Percentiles rank a stretch among this genome's conserved stretches.
Conservation (phyloP, 2,797 vertebrate species). For the Eospalax fontanierii region DNA sequence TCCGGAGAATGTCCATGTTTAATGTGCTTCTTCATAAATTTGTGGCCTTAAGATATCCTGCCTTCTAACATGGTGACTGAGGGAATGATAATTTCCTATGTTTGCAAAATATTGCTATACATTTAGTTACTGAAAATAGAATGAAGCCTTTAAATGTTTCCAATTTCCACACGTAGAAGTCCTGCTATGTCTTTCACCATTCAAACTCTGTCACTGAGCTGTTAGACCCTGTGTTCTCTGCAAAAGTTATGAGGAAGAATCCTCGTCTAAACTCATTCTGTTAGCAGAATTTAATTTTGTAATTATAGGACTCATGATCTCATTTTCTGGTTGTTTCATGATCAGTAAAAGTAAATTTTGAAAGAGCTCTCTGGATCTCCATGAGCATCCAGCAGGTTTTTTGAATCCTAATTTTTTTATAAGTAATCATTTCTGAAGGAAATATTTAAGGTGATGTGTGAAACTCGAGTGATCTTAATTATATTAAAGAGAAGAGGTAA, state of each 20-base stretch:
- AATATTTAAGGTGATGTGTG: neutral
- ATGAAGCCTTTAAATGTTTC: too few relatives aligned
- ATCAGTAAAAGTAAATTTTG: neutral
- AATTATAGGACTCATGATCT: rapidly evolving
- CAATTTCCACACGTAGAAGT: too few relatives aligned
- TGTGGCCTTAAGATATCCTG: neutral
- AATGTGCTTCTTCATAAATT: neutral
- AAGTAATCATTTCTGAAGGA: neutral
- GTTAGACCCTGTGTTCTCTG: neutral
- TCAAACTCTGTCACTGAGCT: neutral
- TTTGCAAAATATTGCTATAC: neutral
- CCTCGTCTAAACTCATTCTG: neutral
- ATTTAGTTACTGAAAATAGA: neutral
- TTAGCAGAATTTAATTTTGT: too few relatives aligned
- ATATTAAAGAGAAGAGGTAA: neutral
- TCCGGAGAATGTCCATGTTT: neutral
- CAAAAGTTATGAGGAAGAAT: neutral
- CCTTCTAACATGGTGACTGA: neutral
- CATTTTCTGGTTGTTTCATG: neutral
- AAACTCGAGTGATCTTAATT: neutral
- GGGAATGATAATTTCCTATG: neutral
- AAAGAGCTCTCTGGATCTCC: neutral
- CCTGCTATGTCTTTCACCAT: neutral
- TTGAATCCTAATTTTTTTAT: neutral
- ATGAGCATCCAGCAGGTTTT: rapidly evolving